Conservation (phyloP, 2,888 invertebrate species). For the Frankliniella fusca region DNA sequence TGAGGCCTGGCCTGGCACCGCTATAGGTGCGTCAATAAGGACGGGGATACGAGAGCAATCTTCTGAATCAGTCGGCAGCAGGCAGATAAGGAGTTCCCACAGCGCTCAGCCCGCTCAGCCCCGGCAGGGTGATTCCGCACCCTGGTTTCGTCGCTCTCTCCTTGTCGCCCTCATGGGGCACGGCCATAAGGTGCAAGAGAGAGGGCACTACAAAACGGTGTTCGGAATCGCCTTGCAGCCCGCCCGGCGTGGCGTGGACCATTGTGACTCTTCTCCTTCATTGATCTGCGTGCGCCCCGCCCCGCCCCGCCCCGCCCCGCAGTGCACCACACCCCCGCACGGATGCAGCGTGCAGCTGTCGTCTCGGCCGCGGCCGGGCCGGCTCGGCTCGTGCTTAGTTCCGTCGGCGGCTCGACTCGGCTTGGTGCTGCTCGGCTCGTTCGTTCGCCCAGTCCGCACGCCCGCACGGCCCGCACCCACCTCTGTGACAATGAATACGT, state of each 20-base stretch:
- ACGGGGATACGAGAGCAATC: neutral
- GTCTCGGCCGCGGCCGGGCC: neutral
- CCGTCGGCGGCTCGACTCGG: neutral
- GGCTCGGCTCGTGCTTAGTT: neutral
- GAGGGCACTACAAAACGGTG: no score
- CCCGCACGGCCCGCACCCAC: neutral
- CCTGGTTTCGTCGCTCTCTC: no score
- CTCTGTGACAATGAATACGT: neutral
- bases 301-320: neutral
- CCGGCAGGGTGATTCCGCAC: no score
- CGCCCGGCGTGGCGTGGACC: neutral
- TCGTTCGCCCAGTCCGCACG: no score
- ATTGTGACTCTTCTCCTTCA: neutral
- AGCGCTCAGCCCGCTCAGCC: neutral
- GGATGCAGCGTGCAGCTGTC: neutral
- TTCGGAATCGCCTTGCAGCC: no score
- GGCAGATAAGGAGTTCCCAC: neutral
- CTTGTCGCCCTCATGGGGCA: no score
- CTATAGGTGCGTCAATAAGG: neutral
- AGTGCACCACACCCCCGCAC: neutral
- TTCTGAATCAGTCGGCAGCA: neutral
- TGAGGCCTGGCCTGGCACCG: neutral
- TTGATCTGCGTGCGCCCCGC: neutral
- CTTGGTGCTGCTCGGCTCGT: neutral
- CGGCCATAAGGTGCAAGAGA: no score